phyloP scores from a whole-genome alignment of 2,888 invertebrate species.

The Catocala nupta region DNA sequence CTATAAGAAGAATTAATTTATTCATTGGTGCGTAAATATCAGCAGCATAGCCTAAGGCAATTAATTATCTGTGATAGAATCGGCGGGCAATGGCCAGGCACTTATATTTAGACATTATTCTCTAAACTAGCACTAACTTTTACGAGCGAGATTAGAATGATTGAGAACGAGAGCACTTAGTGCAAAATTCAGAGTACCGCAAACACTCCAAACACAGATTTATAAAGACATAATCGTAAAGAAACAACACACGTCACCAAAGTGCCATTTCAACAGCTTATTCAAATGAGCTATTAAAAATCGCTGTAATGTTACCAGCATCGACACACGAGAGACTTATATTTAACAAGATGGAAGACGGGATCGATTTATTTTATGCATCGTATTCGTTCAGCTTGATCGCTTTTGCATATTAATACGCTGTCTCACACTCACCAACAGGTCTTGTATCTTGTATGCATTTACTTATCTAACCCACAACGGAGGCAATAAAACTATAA shows the following conservation, averaged over 20 bases:
- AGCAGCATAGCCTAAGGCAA: no score
- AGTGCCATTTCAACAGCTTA: constrained; percentile 27
- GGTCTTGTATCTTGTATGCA: constrained; percentile 19
- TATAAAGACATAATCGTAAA: background rate
- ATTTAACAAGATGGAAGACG: constrained; percentile 49
- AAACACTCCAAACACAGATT: background rate
- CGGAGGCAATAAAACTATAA: constrained; percentile 13
- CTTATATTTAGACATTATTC: background rate
- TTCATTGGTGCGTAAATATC: no score
- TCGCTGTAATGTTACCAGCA: constrained; percentile 33
- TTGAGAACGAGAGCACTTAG: background rate
- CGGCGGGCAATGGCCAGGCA: no score
- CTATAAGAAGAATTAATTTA: no score
- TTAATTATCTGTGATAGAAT: no score
- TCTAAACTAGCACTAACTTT: constrained; percentile 2
- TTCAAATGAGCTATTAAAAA: constrained; percentile 43
- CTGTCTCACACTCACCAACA: constrained; percentile 40
- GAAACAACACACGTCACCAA: constrained; percentile 11
- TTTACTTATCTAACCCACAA: constrained; percentile 8
- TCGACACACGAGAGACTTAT: constrained; percentile 21
- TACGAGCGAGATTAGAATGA: background rate
- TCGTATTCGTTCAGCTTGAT: constrained; percentile 66
- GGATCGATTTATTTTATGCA: constrained; percentile 59
- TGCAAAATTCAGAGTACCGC: background rate
- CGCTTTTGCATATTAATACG: constrained; percentile 75